Conservation (phyloP, 2,113 vertebrate genomes). For the Ceyx margarethae region DNA sequence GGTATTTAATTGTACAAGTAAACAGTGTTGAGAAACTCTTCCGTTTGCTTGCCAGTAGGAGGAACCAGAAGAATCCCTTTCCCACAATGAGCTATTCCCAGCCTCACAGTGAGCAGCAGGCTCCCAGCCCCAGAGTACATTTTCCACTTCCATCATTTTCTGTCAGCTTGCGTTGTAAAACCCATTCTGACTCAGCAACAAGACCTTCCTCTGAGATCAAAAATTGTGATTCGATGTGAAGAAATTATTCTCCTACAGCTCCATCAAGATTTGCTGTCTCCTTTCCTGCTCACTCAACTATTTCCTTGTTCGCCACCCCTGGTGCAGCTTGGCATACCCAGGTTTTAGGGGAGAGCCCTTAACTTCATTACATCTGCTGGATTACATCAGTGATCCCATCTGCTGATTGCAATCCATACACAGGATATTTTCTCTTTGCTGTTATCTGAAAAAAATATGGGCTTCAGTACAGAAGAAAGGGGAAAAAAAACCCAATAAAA, state of each 20-base stretch:
- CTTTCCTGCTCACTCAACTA: background rate
- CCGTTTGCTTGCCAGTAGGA: constrained; percentile 12
- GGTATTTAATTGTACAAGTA: background rate
- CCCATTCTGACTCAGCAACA: background rate
- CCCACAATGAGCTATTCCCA: background rate
- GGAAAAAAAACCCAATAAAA: background rate
- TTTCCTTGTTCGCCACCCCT: background rate
- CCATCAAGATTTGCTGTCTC: background rate
- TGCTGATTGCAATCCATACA: background rate
- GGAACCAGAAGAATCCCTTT: constrained; percentile 19
- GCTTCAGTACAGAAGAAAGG: background rate
- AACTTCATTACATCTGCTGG: background rate
- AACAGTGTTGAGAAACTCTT: constrained; percentile 36
- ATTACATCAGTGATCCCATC: background rate
- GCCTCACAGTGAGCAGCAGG: background rate
- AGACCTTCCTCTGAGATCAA: background rate
- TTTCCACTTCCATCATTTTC: constrained; percentile 21
- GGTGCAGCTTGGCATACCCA: background rate
- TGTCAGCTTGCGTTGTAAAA: background rate
- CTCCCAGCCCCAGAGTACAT: background rate
- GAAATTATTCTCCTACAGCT: background rate
- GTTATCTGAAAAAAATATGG: constrained; percentile 3
- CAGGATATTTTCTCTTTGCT: background rate
- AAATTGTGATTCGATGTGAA: background rate
- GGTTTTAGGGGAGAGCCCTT: background rate